Evolutionary conservation across 2,113 vertebrate genomes (phyloP).

Genomic region (Electrona antarctica): DNA sequence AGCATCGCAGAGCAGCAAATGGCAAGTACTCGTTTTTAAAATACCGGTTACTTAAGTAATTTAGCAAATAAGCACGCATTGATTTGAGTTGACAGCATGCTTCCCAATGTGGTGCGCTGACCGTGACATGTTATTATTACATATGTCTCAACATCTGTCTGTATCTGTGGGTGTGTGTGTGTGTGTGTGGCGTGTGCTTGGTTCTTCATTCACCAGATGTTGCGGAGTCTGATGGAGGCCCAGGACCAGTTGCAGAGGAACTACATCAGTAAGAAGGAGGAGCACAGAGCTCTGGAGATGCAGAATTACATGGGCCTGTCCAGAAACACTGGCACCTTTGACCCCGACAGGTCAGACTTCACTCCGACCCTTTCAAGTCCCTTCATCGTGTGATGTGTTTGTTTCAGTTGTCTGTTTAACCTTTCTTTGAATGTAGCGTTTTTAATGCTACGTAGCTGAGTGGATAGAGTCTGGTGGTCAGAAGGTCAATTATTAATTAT

Average conservation of each 20-base stretch:
- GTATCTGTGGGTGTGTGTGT: not conserved
- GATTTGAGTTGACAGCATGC: too few species aligned
- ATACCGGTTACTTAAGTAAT: too few species aligned
- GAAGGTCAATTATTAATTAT: too few species aligned
- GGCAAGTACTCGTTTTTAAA: conserved; percentile 72
- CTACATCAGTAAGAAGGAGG: conserved; percentile 84
- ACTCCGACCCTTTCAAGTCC: too few species aligned
- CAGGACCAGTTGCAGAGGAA: conserved; percentile 85
- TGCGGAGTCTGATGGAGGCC: conserved; percentile 82
- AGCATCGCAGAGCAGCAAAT: conserved; percentile 75
- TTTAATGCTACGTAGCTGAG: too few species aligned
- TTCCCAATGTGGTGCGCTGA: too few species aligned
- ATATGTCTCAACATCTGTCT: not conserved
- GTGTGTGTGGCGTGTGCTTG: not conserved
- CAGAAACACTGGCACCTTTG: conserved; percentile 79
- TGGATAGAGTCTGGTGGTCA: too few species aligned
- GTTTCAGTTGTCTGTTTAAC: not conserved
- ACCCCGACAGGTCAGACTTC: conserved; percentile 84
- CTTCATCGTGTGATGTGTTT: not conserved
- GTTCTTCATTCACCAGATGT: conserved; percentile 68
- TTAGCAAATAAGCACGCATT: too few species aligned
- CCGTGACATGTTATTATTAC: too few species aligned
- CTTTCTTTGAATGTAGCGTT: too few species aligned
- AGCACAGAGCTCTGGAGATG: conserved; percentile 82
- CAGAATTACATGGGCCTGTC: conserved; percentile 78